phyloP scores from a whole-genome alignment of 2,888 invertebrate genomes.

The Buathra laborator region DNA sequence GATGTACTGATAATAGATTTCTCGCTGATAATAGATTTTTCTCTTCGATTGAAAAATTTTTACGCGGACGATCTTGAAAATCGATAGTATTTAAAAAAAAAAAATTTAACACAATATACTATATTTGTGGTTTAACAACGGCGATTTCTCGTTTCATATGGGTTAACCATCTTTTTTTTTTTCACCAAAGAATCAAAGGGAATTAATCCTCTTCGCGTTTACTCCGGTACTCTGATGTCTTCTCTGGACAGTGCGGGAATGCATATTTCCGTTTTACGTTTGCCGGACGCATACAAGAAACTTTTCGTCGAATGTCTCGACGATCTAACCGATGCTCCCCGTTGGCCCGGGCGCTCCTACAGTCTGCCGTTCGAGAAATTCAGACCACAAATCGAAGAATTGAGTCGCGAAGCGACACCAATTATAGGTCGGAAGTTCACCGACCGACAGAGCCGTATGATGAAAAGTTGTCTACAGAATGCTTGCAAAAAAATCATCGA shows the following conservation, averaged over 20 bases:
- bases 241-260: slow-evolving; percentile 93
- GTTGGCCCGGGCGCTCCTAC: slow-evolving; percentile 87
- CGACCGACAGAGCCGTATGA: slow-evolving; percentile 71
- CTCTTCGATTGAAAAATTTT: too few species aligned
- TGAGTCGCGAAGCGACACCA: slow-evolving; percentile 45
- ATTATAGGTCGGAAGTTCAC: slow-evolving; percentile 72
- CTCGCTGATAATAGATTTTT: too few species aligned
- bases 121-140: too few species aligned
- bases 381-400: slow-evolving; percentile 23
- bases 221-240: slow-evolving; percentile 88
- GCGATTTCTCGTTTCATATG: slow-evolving; percentile 24
- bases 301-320: slow-evolving; percentile 88
- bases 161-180: not conserved
- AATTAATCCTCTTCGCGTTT: slow-evolving; percentile 77
- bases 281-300: slow-evolving; percentile 84
- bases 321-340: slow-evolving; percentile 87
- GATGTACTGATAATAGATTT: too few species aligned
- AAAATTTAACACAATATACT: too few species aligned
- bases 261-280: slow-evolving; percentile 90
- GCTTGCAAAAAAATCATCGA: slow-evolving; percentile 79
- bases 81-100: too few species aligned
- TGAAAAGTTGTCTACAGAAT: slow-evolving; percentile 84
- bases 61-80: too few species aligned
- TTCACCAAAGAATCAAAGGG: slow-evolving; percentile 73
- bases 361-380: slow-evolving; percentile 78